Conservation (phyloP, 2,797 vertebrate species). For the Hoplostethus atlanticus region DNA sequence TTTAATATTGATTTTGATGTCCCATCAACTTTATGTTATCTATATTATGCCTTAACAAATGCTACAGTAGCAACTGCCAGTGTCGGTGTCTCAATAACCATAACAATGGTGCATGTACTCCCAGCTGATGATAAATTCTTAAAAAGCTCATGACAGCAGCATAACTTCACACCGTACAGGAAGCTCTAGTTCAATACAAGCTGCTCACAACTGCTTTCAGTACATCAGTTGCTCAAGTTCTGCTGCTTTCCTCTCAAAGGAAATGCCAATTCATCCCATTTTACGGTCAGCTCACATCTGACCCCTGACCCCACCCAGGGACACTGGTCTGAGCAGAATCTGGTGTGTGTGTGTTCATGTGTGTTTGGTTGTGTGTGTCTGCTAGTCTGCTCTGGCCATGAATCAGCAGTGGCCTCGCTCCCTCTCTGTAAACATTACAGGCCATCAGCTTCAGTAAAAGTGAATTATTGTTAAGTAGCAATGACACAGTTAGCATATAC, state of each 20-base stretch:
- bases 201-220: conserved; percentile 51
- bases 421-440: no score
- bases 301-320: conserved; percentile 51
- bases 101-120: not conserved
- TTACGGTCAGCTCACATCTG: conserved; percentile 59
- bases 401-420: not conserved
- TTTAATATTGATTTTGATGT: no score
- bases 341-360: conserved; percentile 1
- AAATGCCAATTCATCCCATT: conserved; percentile 53
- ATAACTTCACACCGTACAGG: not conserved
- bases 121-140: conserved; percentile 1
- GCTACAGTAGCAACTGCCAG: conserved; percentile 3
- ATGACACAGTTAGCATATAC: no score
- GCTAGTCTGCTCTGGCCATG: not conserved
- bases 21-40: no score
- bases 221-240: conserved; percentile 42
- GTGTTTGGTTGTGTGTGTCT: conserved; percentile 10
- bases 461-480: no score
- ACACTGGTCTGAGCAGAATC: conserved; percentile 11
- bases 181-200: not conserved
- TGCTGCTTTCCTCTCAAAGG: conserved; percentile 59
- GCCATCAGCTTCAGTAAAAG: no score
- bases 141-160: not conserved
- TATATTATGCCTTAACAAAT: not conserved
- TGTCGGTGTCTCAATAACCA: conserved; percentile 28